Base-by-base conservation (phyloP, 2,888 invertebrate species). In the Polydrusus tereticollis region DNA sequence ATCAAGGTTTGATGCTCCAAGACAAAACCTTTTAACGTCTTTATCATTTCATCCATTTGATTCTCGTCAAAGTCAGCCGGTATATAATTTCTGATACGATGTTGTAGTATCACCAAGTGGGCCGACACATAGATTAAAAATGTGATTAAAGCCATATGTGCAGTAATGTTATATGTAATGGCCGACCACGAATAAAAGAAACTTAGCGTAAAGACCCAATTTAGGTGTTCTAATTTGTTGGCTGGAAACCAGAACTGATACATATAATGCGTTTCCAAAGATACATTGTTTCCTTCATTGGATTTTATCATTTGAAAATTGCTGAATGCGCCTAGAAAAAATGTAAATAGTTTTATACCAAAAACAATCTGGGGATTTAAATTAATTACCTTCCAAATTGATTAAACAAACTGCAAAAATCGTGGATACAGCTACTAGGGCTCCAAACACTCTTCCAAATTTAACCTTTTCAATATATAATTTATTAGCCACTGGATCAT, bases 251-350 rank as follows among this genome's bases (percentile, higher is more conserved):
- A 23, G 2, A 45, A 21, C 16, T 62, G 69, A 20, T 69, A 69
- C 62, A 63, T 69, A 10, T 55, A 52, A 33, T 69, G 69, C 3
- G 63, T n/a, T 29, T 69, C 69, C 21, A 63, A 16, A 0, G 69
- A 26, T 4, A 21, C 41, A 26, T 69, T 69, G 43, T 55, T 10
- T 1, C 20, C 8, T 47, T 18, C 18, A 21, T 69, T 69, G 20
- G 62, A 26, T 14, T 55, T 33, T 55, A 18, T 60, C 18, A 60
- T 6, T 38, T 59, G 23, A 12, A 60, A 14, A 4, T 18, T 38
- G 14, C 6, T 52, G 10, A 38, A 50, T 10, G 50, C 21, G 20
- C 68, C 68, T 68, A 14, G 7, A 59, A 67, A 58, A n/a, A n/a
- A n/a, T n/a, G n/a, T n/a, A n/a, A n/a, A n/a, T n/a, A n/a, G n/a